Percentiles rank a stretch among this genome's conserved stretches.
Evolutionary conservation across 1,140 invertebrate genomes (phyloP).

Genomic region (Wasmannia auropunctata): DNA sequence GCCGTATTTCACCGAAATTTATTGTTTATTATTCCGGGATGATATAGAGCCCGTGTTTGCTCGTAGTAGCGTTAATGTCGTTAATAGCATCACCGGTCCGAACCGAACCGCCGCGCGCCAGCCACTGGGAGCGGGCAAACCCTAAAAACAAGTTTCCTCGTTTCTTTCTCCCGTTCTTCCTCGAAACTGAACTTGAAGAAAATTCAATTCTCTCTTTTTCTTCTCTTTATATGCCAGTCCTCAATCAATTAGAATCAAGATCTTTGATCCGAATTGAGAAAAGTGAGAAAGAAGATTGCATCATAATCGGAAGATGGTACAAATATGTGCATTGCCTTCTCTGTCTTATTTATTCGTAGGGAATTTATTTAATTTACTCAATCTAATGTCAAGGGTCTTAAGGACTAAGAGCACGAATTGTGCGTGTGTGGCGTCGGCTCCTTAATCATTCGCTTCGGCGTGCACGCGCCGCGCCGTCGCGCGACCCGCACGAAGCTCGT

Average conservation of each 20-base stretch:
- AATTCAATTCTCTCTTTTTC: neutral
- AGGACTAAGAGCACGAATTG: neutral
- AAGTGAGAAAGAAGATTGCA: neutral
- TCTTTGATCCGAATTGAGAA: neutral
- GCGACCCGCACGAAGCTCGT: slow-evolving; percentile 61
- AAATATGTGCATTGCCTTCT: neutral
- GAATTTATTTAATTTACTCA: neutral
- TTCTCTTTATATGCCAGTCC: neutral
- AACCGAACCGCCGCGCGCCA: slow-evolving; percentile 64
- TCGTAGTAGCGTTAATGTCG: slow-evolving; percentile 84
- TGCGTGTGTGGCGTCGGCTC: neutral
- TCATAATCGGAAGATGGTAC: neutral
- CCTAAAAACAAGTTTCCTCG: slow-evolving; percentile 59
- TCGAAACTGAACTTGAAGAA: neutral
- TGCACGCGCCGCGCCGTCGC: slow-evolving; percentile 21
- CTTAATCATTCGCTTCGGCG: slow-evolving; percentile 7
- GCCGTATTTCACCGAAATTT: slow-evolving; percentile 84
- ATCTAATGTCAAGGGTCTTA: neutral
- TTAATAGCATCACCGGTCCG: slow-evolving; percentile 83
- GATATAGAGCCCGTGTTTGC: slow-evolving; percentile 84
- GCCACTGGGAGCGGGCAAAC: slow-evolving; percentile 68
- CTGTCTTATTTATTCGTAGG: neutral
- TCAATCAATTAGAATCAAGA: neutral
- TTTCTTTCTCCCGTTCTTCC: neutral
- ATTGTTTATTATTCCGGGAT: slow-evolving; percentile 85